Evolutionary conservation across 2,888 invertebrate species (phyloP).

Genomic region (Tolmerus cingulatus): DNA sequence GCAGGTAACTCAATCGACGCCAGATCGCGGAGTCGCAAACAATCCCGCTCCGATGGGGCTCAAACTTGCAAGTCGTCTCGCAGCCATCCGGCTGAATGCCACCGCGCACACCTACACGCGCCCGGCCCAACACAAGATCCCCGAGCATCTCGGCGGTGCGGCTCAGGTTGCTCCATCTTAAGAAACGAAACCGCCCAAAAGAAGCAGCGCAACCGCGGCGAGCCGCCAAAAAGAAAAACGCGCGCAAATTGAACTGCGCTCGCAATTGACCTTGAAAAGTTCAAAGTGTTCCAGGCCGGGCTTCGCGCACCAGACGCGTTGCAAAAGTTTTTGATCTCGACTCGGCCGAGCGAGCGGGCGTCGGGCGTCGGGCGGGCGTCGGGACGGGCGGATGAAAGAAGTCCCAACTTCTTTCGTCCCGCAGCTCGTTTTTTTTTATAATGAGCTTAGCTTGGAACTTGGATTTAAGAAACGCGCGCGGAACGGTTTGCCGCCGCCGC

Average conservation of each 20-base stretch:
- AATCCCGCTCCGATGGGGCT: neutral
- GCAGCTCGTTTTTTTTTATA: constrained; percentile 14
- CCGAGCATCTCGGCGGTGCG: neutral
- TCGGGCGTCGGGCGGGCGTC: neutral
- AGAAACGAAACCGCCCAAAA: constrained; percentile 4
- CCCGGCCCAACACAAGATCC: neutral
- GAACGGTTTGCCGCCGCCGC: neutral
- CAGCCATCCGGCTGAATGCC: neutral
- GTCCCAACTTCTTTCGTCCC: neutral
- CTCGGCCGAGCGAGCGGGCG: neutral
- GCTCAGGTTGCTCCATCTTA: constrained; percentile 11
- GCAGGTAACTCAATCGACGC: neutral
- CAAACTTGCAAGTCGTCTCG: neutral
- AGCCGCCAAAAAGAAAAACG: neutral
- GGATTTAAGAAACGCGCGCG: constrained; percentile 29
- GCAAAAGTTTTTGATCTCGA: constrained; percentile 15
- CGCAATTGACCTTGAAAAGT: constrained; percentile 41
- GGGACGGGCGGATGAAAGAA: neutral
- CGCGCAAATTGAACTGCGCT: constrained; percentile 14
- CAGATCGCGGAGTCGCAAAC: neutral
- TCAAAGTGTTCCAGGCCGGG: constrained; percentile 30
- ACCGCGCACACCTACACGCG: neutral
- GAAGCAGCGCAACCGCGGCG: neutral
- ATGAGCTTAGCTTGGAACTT: constrained; percentile 31
- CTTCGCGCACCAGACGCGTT: constrained; percentile 11